Evolutionary conservation across 23 tunicate species (phyloP).

Genomic region (Halocynthia roretzi): DNA sequence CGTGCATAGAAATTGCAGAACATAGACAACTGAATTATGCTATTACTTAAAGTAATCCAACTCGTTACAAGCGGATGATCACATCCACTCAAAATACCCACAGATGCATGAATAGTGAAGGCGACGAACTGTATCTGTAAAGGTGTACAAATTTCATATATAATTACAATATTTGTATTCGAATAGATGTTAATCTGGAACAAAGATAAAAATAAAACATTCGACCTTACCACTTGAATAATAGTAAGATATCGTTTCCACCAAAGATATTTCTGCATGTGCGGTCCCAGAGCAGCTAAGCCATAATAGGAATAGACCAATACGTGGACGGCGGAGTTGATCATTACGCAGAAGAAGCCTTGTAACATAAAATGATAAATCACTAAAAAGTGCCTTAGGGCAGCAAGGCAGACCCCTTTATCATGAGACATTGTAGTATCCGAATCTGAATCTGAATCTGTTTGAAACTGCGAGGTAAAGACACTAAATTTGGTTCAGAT

Average conservation of each 20-base stretch:
- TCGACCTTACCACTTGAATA: constrained; percentile 49
- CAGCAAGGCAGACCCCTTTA: neutral
- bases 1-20: constrained; percentile 79
- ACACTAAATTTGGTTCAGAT: too few relatives aligned
- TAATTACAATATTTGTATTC: too few relatives aligned
- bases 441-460: too few relatives aligned
- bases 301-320: constrained; percentile 86
- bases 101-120: constrained; percentile 59
- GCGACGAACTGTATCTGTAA: constrained; percentile 65
- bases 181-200: too few relatives aligned
- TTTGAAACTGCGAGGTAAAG: too few relatives aligned
- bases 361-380: neutral
- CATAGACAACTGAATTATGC: constrained; percentile 47
- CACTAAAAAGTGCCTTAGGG: neutral
- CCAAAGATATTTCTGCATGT: constrained; percentile 82
- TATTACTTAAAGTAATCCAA: constrained; percentile 73
- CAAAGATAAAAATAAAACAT: too few relatives aligned
- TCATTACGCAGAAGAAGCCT: constrained; percentile 76
- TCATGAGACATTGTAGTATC: too few relatives aligned
- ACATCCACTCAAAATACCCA: constrained; percentile 53
- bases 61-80: constrained; percentile 81
- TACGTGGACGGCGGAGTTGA: constrained; percentile 77
- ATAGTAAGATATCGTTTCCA: constrained; percentile 96
- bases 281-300: constrained; percentile 72
- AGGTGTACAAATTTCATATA: neutral